Conservation (phyloP, 1,140 invertebrate species). For the Aphelenchoides besseyi region DNA sequence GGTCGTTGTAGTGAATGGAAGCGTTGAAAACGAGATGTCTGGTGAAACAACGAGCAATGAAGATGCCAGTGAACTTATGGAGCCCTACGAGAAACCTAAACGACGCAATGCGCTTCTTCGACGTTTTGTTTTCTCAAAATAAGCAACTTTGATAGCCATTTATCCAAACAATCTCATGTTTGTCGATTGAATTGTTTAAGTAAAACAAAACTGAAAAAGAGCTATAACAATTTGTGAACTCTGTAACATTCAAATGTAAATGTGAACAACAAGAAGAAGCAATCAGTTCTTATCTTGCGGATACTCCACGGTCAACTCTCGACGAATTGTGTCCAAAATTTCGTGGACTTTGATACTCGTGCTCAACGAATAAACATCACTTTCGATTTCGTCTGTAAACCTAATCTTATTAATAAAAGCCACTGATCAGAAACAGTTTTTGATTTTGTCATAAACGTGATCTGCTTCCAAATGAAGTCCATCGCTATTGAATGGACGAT, state of each 20-base stretch:
- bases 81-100: background rate
- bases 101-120: background rate
- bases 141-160: too few species aligned
- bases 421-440: too few species aligned
- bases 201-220: too few species aligned
- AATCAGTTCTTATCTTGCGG: background rate
- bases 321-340: background rate
- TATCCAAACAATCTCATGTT: too few species aligned
- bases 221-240: too few species aligned
- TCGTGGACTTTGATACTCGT: background rate
- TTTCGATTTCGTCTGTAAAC: background rate
- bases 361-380: background rate
- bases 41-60: background rate
- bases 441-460: slow-evolving; percentile 12
- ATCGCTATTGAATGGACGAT: background rate
- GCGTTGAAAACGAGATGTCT: background rate
- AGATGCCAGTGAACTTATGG: background rate
- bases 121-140: background rate
- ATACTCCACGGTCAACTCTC: background rate
- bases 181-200: too few species aligned
- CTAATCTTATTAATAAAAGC: too few species aligned
- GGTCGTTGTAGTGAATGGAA: slow-evolving; percentile 2
- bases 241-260: too few species aligned
- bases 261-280: background rate
- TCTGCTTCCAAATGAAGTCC: slow-evolving; percentile 2